Percentiles rank a stretch among this genome's conserved stretches.
Evolutionary conservation across 2,888 invertebrate species (phyloP).

Genomic region (Chymomyza amoena): DNA sequence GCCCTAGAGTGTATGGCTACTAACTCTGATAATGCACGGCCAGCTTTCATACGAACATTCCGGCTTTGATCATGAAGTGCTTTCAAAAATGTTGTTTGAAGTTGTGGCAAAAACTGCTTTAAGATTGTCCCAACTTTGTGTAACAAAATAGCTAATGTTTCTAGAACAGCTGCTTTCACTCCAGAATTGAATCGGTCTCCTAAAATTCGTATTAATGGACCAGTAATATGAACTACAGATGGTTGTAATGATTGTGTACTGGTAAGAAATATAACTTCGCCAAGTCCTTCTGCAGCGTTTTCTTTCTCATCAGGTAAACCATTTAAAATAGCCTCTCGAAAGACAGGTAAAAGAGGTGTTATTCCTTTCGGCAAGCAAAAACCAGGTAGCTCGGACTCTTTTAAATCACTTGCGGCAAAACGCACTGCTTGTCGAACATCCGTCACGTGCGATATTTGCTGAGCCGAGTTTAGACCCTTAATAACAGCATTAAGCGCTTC

Average conservation of each 20-base stretch:
- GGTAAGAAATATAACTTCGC: conserved; percentile 83
- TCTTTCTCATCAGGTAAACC: conserved; percentile 97
- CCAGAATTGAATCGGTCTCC: conserved; percentile 96
- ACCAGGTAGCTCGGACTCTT: conserved; percentile 89
- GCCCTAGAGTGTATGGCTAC: conserved; percentile 95
- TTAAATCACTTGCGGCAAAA: conserved; percentile 91
- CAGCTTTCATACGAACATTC: conserved; percentile 92
- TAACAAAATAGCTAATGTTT: conserved; percentile 94
- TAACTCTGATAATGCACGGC: conserved; percentile 90
- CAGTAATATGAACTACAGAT: conserved; percentile 97
- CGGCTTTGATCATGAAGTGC: conserved; percentile 94
- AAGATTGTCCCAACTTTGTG: conserved; percentile 96
- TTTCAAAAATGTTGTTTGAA: conserved; percentile 98
- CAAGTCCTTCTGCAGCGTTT: conserved; percentile 94
- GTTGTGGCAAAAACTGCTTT: conserved; percentile 98
- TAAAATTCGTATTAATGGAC: conserved; percentile 97
- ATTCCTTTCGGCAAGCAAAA: conserved; percentile 97
- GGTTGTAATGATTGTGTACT: conserved; percentile 93
- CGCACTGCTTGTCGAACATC: conserved; percentile 96
- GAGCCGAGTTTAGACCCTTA: conserved; percentile 90
- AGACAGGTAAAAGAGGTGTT: conserved; percentile 94
- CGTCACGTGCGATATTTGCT: conserved; percentile 91
- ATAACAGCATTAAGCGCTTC: conserved; percentile 94
- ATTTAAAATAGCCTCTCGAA: conserved; percentile 97
- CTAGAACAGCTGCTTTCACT: conserved; percentile 97